These are phyloP conservation scores for Drosophila suboccidentalis DNA, from an alignment of 2,888 invertebrate species.

Conservation along the genomic window DNA sequence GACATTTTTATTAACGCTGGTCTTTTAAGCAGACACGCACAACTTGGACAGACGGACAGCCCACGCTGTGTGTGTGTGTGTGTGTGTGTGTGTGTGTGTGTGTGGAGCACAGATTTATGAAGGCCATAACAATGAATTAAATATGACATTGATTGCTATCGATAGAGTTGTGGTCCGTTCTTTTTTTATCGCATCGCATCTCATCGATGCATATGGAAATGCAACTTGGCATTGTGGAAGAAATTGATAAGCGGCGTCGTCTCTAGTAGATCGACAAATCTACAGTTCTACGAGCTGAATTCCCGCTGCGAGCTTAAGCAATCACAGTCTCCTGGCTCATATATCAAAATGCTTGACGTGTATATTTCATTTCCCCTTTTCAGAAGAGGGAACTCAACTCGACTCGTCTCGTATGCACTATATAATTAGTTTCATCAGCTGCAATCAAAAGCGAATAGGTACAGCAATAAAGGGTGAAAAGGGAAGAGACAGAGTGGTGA, in stretches of 20 bases:
- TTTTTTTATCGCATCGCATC: conserved; percentile 58
- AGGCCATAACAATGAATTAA: conserved; percentile 80
- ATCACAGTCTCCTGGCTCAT: conserved; percentile 69
- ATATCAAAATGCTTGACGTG: conserved; percentile 68
- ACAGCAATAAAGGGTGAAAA: neutral
- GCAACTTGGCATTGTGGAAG: conserved; percentile 45
- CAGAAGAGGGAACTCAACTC: neutral
- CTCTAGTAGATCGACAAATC: conserved; percentile 5
- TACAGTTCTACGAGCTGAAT: conserved; percentile 11
- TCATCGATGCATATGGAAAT: conserved; percentile 65
- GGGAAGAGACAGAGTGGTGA: neutral
- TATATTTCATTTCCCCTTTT: conserved; percentile 50
- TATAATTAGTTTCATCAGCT: conserved; percentile 79
- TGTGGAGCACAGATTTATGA: conserved; percentile 69
- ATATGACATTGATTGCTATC: conserved; percentile 79
- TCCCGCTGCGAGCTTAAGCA: conserved; percentile 69
- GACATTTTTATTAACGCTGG: conserved; percentile 78
- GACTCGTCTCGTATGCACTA: conserved; percentile 49
- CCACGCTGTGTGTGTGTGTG: conserved; percentile 4
- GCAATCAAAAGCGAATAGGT: conserved; percentile 59
- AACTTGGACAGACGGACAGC: conserved; percentile 9
- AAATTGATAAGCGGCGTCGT: conserved; percentile 44
- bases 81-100: conserved; percentile 10
- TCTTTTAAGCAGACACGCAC: conserved; percentile 59
- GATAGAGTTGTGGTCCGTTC: conserved; percentile 70